These are phyloP conservation scores for Nymphalis polychloros DNA, from an alignment of 2,888 invertebrate genomes.

Conservation along the genomic window DNA sequence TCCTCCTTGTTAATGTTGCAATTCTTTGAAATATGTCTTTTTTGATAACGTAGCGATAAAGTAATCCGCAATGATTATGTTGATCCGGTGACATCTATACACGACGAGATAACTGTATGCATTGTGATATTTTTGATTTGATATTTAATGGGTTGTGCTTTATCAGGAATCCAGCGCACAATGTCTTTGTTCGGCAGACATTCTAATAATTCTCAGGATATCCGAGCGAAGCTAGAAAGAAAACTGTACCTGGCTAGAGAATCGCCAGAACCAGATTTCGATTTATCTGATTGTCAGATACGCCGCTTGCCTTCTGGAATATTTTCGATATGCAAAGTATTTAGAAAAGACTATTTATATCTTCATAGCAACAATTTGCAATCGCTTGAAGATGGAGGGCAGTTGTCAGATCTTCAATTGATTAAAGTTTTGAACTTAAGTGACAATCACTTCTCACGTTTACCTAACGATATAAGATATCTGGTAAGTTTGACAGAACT, in stretches of 20 bases:
- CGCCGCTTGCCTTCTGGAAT: slow-evolving; percentile 88
- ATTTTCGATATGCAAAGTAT: slow-evolving; percentile 90
- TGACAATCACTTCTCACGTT: slow-evolving; percentile 83
- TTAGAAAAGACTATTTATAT: slow-evolving; percentile 87
- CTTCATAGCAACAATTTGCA: slow-evolving; percentile 86
- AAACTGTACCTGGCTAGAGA: slow-evolving; percentile 82
- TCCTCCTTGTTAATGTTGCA: neutral
- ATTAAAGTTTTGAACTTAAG: slow-evolving; percentile 85
- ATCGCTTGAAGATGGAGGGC: slow-evolving; percentile 86
- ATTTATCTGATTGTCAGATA: slow-evolving; percentile 89
- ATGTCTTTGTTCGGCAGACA: slow-evolving; percentile 73
- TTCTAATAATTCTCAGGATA: slow-evolving; percentile 53
- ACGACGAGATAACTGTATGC: slow-evolving; percentile 22
- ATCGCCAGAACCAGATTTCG: slow-evolving; percentile 90
- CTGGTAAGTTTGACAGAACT: slow-evolving; percentile 87
- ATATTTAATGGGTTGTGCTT: slow-evolving; percentile 74
- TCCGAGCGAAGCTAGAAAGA: slow-evolving; percentile 64
- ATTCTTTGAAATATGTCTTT: slow-evolving; percentile 10
- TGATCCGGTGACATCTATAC: slow-evolving; percentile 33
- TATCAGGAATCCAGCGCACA: slow-evolving; percentile 65
- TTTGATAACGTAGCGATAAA: slow-evolving; percentile 27
- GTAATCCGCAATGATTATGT: slow-evolving; percentile 30
- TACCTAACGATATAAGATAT: slow-evolving; percentile 85
- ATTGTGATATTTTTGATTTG: slow-evolving; percentile 37
- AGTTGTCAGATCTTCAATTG: slow-evolving; percentile 85